Evolutionary conservation across 2,888 invertebrate genomes (phyloP), one percentile per base, ranked within the genome.

Genomic region (Epinotia demarniana): DNA sequence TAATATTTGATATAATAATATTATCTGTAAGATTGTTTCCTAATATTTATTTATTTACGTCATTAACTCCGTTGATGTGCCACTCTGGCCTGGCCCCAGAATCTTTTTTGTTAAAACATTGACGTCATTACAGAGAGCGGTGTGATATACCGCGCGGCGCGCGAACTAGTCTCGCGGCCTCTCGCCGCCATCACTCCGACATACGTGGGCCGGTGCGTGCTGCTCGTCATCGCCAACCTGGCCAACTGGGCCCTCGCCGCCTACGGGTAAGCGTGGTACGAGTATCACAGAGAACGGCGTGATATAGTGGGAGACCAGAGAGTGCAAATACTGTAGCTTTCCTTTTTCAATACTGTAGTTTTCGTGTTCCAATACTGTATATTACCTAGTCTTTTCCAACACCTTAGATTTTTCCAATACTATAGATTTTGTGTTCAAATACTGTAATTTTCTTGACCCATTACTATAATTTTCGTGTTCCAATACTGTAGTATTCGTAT

Each of bases 231-330:
- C 18, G 96, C 96, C 53, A 97, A 97, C 87, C 80, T 96, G 2
- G 95, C 95, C 80, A 97, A 97, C 87, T 95, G 96, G 95, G 95
- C 91, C 39, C 92, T 97, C 58, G 97, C 97, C 0, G 93, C 96
- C 0, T 96, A 95, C 83, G 98, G 97, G 84, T 95, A n/a, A 70
- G 79, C 60, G 8, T 61, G 23, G 23, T 27, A 27, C 3, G 23
- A 27, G 23, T 27, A 27, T 27, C 23, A 27, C 23, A 27, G 23
- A 27, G 23, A 27, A 27, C 23, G 23, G 3, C 23, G 23, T 27
- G 23, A 3, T 27, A 27, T 27, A 27, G 23, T 27, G 23, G 23
- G 23, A 27, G 1, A 27, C 23, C 23, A 55, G 9, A 55, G 12
- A 16, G 5, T 16, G 0, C 1, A 16, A 16, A 16, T 49, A 49